A percentile compares a stretch with the other conserved stretches of the same genome.
phyloP scores from a whole-genome alignment of 2,797 vertebrate species.

The Furcifer pardalis region DNA sequence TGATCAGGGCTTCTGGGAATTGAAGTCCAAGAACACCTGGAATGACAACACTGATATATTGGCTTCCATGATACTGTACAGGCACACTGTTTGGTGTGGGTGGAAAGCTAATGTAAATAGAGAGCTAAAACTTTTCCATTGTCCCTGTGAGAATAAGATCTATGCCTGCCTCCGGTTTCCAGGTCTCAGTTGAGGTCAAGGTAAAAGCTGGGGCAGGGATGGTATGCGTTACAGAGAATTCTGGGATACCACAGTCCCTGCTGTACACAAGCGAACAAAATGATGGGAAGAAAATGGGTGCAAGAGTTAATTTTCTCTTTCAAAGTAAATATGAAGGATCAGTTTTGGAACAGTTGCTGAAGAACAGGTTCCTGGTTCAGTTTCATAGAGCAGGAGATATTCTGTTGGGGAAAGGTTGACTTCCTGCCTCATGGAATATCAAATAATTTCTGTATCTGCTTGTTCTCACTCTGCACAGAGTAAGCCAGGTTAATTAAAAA shows the following conservation, averaged over 20 bases:
- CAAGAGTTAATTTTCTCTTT: not conserved
- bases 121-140: not conserved
- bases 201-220: not conserved
- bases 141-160: not conserved
- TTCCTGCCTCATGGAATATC: not conserved
- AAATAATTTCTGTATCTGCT: constrained; percentile 5
- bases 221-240: not conserved
- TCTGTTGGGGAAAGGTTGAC: not conserved
- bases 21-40: no score
- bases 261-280: not conserved
- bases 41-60: no score
- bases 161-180: not conserved
- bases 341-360: not conserved
- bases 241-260: not conserved
- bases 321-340: not conserved
- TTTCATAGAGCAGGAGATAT: not conserved
- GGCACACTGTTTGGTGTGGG: not conserved
- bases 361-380: not conserved
- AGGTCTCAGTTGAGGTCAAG: no score
- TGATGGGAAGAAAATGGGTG: not conserved
- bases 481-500: constrained; percentile 36
- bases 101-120: no score
- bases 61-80: no score
- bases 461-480: not conserved
- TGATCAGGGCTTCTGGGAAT: no score